Evolutionary conservation across 2,797 vertebrate species (phyloP).

Genomic region (Gallirallus australis): DNA sequence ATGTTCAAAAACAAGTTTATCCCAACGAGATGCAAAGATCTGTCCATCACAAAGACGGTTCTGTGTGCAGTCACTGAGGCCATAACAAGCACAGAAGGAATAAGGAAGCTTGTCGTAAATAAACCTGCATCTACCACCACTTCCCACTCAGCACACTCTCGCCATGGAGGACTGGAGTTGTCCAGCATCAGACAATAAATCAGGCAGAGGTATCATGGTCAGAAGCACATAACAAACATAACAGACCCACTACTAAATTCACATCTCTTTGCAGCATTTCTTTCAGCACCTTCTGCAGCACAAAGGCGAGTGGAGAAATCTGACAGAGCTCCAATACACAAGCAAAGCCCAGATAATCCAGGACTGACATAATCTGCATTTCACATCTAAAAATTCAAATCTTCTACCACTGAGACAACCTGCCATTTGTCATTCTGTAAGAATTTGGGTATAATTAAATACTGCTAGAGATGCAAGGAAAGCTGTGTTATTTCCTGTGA

Average conservation of each 20-base stretch:
- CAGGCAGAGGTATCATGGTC: background rate
- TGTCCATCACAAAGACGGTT: background rate
- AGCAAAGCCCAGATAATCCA: constrained; percentile 44
- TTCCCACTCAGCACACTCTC: background rate
- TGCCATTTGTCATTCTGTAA: constrained; percentile 63
- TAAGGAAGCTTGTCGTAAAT: background rate
- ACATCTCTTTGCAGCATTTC: background rate
- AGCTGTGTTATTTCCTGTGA: constrained; percentile 69
- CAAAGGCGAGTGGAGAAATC: constrained; percentile 3
- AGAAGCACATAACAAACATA: background rate
- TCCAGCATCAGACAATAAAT: background rate
- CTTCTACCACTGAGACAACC: constrained; percentile 34
- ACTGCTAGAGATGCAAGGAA: constrained; percentile 36
- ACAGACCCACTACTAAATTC: background rate
- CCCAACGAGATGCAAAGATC: background rate
- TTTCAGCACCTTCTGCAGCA: background rate
- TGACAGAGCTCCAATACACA: background rate
- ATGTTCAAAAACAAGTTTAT: background rate
- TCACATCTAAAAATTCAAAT: constrained; percentile 43
- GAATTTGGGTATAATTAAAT: constrained; percentile 59
- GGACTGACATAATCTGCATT: constrained; percentile 6
- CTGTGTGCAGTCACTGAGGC: background rate
- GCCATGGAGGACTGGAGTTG: rapidly evolving
- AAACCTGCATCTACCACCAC: background rate
- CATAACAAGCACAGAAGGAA: background rate